Base-by-base conservation (phyloP, 2,797 vertebrate species). In the Pyrocephalus nanus region DNA sequence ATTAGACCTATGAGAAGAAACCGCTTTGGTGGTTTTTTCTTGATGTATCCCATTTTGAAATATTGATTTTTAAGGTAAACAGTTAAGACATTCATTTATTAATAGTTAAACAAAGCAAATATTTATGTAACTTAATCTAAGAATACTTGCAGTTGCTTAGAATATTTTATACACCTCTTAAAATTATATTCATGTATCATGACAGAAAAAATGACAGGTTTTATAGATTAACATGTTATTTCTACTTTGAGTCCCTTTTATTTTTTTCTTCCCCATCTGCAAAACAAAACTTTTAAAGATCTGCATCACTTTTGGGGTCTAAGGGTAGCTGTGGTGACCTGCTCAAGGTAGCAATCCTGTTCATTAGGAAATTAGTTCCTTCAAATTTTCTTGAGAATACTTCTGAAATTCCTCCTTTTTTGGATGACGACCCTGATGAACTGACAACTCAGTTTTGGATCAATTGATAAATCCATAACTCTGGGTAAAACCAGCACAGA, bases 381-480 rank as follows among this genome's bases (percentile, higher is more conserved):
- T 73, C 13, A 76, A 38, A 29, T 2, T 0, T 57, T 66, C 20
- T 54, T 64, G 54, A 88, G 25, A 36, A 57, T 6, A 17, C 58
- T 20, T 7, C 60, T 66, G 58, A 78, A 94, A 62, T 70, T 61
- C 10, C 4, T 74, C 1, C 32, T 73, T 27, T 58, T 18, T 30
- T 65, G 45, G 4, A 23, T 55, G 23, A 64, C n/a, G 21, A 25
- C 11, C 6, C 4, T 66, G 11, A 30, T 30, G 38, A 61, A 30
- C 38, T 40, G 27, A 40, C 21, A 13, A 40, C 22, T 55, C 1
- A 0, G 10, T 48, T 88, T 47, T 54, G 47, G n/a, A 47, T 58
- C 3, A 2, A 11, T 7, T 0, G 0, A 6, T 53, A n/a, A 66
- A 36, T n/a, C 17, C 8, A 62, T n/a, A 90, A 42, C 12, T 65